Evolutionary conservation across 1,140 invertebrate species (phyloP), one percentile per base, ranked within the genome.

Genomic region (Ceratosolen fusciceps): DNA sequence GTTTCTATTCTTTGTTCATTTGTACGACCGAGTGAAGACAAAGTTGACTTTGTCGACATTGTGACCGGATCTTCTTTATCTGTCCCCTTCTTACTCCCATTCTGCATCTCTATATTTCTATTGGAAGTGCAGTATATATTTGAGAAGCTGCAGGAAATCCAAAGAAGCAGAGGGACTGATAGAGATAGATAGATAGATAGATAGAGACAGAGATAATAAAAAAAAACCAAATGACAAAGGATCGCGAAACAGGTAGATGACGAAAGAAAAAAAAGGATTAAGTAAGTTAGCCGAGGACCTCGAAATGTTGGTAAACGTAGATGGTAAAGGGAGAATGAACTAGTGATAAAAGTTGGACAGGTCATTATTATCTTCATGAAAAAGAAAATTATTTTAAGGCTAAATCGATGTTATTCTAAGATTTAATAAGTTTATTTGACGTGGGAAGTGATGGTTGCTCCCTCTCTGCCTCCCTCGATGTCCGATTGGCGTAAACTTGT

Each of bases 321-420:
- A 37, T 21, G 0, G n/a, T 2, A 60, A 21, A 68, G 21, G 24
- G 39, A 0, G 58, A 37, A 54, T 24, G 37, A 54, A 56, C 29
- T 67, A 72, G n/a, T 37, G 70, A 82, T 83, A 78, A 74, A 82
- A 85, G 84, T 83, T 74, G 74, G 54, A n/a, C n/a, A n/a, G n/a
- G n/a, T n/a, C n/a, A n/a, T 74, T 71, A 68, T 81, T 80, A 83
- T 85, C 81, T 85, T 85, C 84, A 80, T 85, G 84, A 83, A 62
- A 71, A 31, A 1, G 49, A 72, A 85, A 85, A 85, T 84, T 85
- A 81, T 83, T 80, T 84, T 83, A 83, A 84, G 60, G 82, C 85
- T 83, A 83, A 85, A 84, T 81, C 62, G 79, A 56, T 60, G 54
- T n/a, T 37, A 39, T 73, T 54, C 26, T 62, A 58, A 68, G 16